phyloP scores from a whole-genome alignment of 2,888 invertebrate species.

The Uropetala carovei region DNA sequence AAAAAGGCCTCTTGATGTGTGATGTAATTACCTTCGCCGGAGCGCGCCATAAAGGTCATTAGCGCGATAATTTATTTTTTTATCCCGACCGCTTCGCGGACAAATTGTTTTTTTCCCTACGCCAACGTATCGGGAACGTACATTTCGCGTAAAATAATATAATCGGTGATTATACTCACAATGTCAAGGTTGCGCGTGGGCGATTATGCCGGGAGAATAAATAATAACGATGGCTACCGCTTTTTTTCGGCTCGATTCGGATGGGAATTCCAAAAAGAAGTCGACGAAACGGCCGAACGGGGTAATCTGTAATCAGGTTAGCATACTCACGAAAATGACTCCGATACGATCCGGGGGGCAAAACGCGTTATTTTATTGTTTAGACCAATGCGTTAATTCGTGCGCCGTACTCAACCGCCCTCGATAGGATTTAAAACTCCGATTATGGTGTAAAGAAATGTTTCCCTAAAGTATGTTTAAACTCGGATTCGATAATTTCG shows the following conservation, averaged over 20 bases:
- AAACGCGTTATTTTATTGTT: neutral
- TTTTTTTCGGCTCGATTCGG: neutral
- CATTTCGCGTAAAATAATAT: neutral
- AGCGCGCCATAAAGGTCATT: constrained; percentile 17
- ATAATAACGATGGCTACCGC: neutral
- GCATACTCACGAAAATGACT: too few relatives aligned
- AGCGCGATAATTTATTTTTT: neutral
- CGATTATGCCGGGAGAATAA: neutral
- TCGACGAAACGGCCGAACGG: too few relatives aligned
- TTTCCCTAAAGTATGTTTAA: too few relatives aligned
- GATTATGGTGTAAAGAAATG: too few relatives aligned
- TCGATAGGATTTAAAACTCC: too few relatives aligned
- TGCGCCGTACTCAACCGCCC: neutral
- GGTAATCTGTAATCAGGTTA: too few relatives aligned
- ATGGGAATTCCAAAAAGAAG: too few relatives aligned
- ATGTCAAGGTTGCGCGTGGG: constrained; percentile 1
- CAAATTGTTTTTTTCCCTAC: neutral
- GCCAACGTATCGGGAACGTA: too few relatives aligned
- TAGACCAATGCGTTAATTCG: neutral
- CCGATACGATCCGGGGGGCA: neutral
- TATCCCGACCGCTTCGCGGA: neutral
- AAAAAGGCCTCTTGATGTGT: constrained; percentile 1
- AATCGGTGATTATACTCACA: neutral
- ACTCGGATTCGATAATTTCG: too few relatives aligned
- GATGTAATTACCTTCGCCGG: constrained; percentile 40